phyloP scores from a whole-genome alignment of 2,797 vertebrate genomes.

The Thamnophis elegans region DNA sequence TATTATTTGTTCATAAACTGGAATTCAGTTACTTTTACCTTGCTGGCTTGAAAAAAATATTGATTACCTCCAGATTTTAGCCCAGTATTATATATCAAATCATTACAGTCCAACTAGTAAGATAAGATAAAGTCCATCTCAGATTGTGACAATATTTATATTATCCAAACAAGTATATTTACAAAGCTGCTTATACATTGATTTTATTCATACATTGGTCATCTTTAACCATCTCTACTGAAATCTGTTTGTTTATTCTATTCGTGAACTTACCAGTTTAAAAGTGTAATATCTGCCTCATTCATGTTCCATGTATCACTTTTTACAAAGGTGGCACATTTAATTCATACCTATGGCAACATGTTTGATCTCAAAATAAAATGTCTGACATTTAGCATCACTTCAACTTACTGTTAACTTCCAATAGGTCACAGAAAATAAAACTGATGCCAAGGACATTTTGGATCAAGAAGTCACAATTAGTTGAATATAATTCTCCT shows the following conservation, averaged over 20 bases:
- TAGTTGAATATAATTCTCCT: background rate
- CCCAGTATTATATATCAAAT: conserved; percentile 15
- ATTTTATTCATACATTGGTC: background rate
- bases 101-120: conserved; percentile 33
- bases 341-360: conserved; percentile 35
- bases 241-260: conserved; percentile 10
- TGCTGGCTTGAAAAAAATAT: conserved; percentile 33
- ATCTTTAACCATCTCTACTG: background rate
- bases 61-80: conserved; percentile 47
- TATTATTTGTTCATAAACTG: conserved; percentile 21
- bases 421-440: background rate
- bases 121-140: conserved; percentile 50
- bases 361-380: conserved; percentile 6
- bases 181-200: background rate
- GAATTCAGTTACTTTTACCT: background rate
- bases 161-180: conserved; percentile 12
- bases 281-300: background rate
- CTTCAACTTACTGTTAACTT: background rate
- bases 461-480: conserved; percentile 9
- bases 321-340: conserved; percentile 16
- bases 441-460: conserved; percentile 28
- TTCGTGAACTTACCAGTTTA: background rate
- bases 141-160: conserved; percentile 41
- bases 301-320: conserved; percentile 15
- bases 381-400: conserved; percentile 1